Evolutionary conservation across 2,113 vertebrate genomes (phyloP), one percentile per base, ranked within the genome.

Genomic region (Tupaia chinensis): DNA sequence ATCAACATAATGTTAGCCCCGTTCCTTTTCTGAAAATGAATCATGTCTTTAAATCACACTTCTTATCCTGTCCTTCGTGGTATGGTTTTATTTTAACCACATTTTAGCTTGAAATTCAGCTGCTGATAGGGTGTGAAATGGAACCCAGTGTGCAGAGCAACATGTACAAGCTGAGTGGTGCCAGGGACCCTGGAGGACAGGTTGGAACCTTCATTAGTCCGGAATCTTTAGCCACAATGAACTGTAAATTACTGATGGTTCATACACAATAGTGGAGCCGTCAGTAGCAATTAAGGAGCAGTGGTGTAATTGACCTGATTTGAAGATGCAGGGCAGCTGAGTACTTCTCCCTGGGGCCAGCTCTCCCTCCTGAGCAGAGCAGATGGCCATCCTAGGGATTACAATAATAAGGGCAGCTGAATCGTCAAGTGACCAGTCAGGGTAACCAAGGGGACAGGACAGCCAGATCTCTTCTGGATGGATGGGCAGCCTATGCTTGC

Each of bases 271-370:
- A 95, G 93, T 93, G 79, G 27, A 92, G 73, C 95, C 80, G 12
- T 98, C 97, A 94, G 12, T 73, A 97, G 81, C 97, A 98, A 95
- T 98, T 97, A 98, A 97, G 95, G 68, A 89, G 78, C 84, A 77
- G 73, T 74, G 73, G 87, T 97, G 94, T 97, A 98, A 97, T 78
- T 96, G 96, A 97, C 97, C 96, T 96, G 96, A 98, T 94, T 97
- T 74, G 66, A 96, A 84, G 94, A 95, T 96, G 93, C 93, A 89
- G 95, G 90, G 91, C 96, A 97, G 97, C 96, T 98, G 98, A 96
- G 93, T 80, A n/a, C 83, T 91, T 92, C 91, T 95, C 96, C 93
- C 95, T 84, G 91, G 87, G 94, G 89, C 94, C 44, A 56, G 93
- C 89, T 87, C 91, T 95, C 89, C 88, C 92, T 77, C 17, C 10